Evolutionary conservation across 37 sponge, comb jelly and placozoan species (phyloP), one percentile per base, ranked within the genome.

Genomic region (Crambe crambe): DNA sequence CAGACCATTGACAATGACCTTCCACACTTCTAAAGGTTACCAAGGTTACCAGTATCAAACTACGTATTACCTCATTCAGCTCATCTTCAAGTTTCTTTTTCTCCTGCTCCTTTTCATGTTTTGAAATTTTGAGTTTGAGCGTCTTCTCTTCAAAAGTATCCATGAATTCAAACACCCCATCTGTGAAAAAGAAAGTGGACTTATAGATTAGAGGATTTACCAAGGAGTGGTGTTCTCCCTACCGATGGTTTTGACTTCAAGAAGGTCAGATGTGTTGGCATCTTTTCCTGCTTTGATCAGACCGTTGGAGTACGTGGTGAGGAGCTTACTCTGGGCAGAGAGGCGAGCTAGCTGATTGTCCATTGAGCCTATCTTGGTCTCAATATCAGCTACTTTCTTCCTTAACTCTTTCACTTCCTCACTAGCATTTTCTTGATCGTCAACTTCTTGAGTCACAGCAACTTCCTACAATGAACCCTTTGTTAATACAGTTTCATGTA

Each of bases 231-330:
- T n/a, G n/a, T n/a, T n/a, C 25, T 0, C 2, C 82, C 31, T 65
- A 86, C 86, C 86, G 18, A 86, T 79, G 18, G 86, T 86, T 17
- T 73, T 75, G 29, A 37, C n/a, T 6, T 71, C 80, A 8, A 73
- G 65, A 27, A 86, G 68, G 42, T 72, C 80, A 1, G 10, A 37
- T 23, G 80, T 72, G 6, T 37, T 73, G 21, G 74, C 68, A 63
- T 73, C 39, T 73, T 38, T 27, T 2, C 86, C 80, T 51, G 80
- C 73, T 2, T 72, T 58, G 67, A 86, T 31, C 0, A 86, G 74
- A 36, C 58, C 78, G 17, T 15, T 43, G 22, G 80, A 72, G 68
- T 73, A 86, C 41, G 72, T 35, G 37, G 31, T 58, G 6, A 86
- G 36, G 27, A 86, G 56, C 20, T 27, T 36, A 12, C 27, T 54